Evolutionary conservation across 92 coral and sea anemone genomes (phyloP), one percentile per base, ranked within the genome.

Genomic region (Hydrozoanthus gracilis): DNA sequence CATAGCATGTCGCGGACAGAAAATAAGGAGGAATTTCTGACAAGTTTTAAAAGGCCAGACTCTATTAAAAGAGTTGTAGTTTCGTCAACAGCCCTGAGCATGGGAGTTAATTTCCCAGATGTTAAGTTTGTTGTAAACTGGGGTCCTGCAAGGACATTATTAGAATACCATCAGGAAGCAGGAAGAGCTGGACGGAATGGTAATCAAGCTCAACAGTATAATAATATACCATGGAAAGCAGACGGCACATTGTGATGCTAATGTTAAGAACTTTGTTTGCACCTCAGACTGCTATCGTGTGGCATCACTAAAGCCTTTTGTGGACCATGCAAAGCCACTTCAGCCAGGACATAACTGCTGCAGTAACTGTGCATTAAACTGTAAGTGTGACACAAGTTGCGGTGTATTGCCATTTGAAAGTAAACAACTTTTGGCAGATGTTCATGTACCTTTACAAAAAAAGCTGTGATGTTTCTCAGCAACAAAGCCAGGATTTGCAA

Each of bases 131-230:
- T 90, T 48, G 17, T 90, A 0, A 84, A 88, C 55, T 88, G 91
- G 89, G 89, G 92, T 4, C 90, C 88, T 4, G 90, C 93, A 56
- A 7, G 93, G 73, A 56, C 76, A 55, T 49, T 90, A 9, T 27
- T 87, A 4, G 90, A 87, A 68, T 82, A 90, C 44, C 88, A 78
- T 55, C 93, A 90, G 46, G 83, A 90, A 67, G 87, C 90, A 15
- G 88, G 90, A 58, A 44, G 93, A 72, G 93, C 93, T 44, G 93
- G 93, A 7, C 77, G 93, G 47, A 87, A 91, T 91, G 94, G 94
- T 48, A 44, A 86, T 44, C 84, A 65, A 56, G 78, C 88, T 12
- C 94, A 27, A 92, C 51, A 80, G 62, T 51, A 82, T 87, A 10
- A 84, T 83, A 3, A 90, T 87, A 18, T 92, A 87, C 54, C 92